Evolutionary conservation across 2,888 invertebrate species (phyloP), one percentile per base, ranked within the genome.

Genomic region (Heliothis peltigera): DNA sequence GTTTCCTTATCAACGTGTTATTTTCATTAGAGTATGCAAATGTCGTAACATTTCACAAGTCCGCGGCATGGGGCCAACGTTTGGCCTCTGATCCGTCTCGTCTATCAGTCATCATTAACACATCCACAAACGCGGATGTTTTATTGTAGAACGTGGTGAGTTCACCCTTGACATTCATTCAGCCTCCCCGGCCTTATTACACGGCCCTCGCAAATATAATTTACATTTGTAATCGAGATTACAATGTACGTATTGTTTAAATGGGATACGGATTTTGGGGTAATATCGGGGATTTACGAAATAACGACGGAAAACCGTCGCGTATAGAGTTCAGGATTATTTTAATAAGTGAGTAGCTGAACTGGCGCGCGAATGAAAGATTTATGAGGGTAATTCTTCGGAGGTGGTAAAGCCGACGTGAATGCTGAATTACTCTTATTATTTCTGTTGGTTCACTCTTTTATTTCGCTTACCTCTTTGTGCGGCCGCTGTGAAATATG

Each of bases 111-210:
- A 69, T 64, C 74, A 60, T 79, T 72, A 64, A 58, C 61, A 71
- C 64, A 55, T 57, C 64, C 70, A 71, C 59, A 78, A 69, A 79
- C 59, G 69, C 79, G 80, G 82, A 79, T 75, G 65, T 74, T 79
- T 75, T 77, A 72, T 77, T 71, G 67, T 62, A 62, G 75, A 77
- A 75, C 84, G 81, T 84, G 83, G 70, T 70, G 58, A 54, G 43
- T 39, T 77, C 79, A 84, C 83, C 87, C 84, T 88, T 88, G 86
- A 78, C 84, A 84, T 87, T 87, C 79, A 81, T 73, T 70, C 64
- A 62, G 51, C 55, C 70, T 65, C 63, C 53, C 62, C 63, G 56
- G 64, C 70, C 79, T 68, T 59, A 81, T 76, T 79, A 75, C 65
- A 68, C 64, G 70, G 68, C 77, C 70, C 72, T 66, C 63, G 69